Conservation (phyloP, 2,888 invertebrate species). For the Hypolimnas misippus region DNA sequence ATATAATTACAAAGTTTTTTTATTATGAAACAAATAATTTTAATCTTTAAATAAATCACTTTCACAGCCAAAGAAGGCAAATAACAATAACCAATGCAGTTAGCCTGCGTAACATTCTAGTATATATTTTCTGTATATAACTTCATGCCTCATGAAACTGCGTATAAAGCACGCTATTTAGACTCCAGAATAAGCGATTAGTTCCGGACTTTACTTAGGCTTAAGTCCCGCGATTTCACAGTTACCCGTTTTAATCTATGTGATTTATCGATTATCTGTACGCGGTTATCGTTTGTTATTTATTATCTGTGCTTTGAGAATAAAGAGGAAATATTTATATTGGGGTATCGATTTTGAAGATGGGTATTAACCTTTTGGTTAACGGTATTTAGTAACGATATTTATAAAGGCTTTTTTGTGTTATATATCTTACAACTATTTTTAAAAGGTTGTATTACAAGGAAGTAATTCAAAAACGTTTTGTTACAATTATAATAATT, state of each 20-base stretch:
- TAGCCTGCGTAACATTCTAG: conserved; percentile 6
- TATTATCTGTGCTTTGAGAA: conserved; percentile 48
- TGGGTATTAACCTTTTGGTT: no score
- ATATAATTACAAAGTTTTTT: no score
- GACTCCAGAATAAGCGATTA: conserved; percentile 57
- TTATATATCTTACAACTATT: no score
- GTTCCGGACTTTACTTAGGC: conserved; percentile 61
- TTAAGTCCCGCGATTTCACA: conserved; percentile 61
- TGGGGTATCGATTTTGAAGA: conserved; percentile 15
- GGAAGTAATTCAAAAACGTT: conserved; percentile 30
- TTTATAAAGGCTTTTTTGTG: background rate
- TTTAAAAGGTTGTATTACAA: no score
- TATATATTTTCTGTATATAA: conserved; percentile 25
- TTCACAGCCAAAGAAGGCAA: background rate
- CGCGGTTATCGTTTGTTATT: conserved; percentile 48
- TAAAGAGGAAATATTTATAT: conserved; percentile 55
- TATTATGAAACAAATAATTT: background rate
- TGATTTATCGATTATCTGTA: conserved; percentile 60
- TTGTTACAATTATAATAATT: conserved; percentile 32
- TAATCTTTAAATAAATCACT: background rate
- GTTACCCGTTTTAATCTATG: conserved; percentile 60
- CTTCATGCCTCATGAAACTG: conserved; percentile 51
- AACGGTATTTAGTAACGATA: background rate
- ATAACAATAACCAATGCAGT: conserved; percentile 5
- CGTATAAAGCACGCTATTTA: conserved; percentile 52